phyloP scores from a whole-genome alignment of 1,140 invertebrate species.

The Tribolium castaneum region DNA sequence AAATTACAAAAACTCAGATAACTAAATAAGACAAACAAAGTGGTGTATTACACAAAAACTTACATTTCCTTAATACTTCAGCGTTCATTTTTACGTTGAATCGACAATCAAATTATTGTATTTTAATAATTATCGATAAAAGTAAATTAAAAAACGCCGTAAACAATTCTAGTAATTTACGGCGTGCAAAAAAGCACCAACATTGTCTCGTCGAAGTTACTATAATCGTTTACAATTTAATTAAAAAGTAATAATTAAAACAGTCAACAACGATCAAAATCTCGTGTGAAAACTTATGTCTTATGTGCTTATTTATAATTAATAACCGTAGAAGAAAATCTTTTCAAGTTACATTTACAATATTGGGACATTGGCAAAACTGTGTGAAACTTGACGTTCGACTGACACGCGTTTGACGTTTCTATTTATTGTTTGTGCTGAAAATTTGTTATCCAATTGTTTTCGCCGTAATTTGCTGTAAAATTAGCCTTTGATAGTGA shows the following conservation, averaged over 20 bases:
- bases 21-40: neutral
- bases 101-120: neutral
- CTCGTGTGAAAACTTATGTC: too few species aligned
- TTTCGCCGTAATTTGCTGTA: neutral
- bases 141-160: neutral
- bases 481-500: neutral
- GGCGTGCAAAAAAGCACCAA: neutral
- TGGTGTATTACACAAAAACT: neutral
- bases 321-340: too few species aligned
- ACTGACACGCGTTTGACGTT: neutral
- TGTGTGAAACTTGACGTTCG: neutral
- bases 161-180: neutral
- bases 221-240: neutral
- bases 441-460: neutral
- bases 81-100: slow-evolving; percentile 12
- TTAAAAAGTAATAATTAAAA: neutral
- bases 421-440: neutral
- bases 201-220: neutral
- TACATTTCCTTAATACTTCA: slow-evolving; percentile 28
- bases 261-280: too few species aligned
- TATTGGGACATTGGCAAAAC: neutral
- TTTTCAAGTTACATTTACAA: too few species aligned
- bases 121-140: neutral
- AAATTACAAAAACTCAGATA: neutral
- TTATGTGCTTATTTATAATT: too few species aligned